Conservation (phyloP, 2,888 invertebrate genomes). For the Morpho deidamia region DNA sequence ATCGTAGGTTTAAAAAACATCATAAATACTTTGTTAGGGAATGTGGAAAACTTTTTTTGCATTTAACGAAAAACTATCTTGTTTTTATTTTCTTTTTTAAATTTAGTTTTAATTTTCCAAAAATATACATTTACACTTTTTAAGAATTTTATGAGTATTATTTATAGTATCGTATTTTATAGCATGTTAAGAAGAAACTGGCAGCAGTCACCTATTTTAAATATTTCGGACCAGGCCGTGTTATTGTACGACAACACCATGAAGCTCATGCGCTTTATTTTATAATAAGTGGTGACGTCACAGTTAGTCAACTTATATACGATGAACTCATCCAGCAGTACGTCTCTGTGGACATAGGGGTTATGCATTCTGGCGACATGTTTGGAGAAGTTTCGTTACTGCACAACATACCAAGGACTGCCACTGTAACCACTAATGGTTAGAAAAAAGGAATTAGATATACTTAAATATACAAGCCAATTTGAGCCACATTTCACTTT, state of each 20-base stretch:
- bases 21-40: too few relatives aligned
- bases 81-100: too few relatives aligned
- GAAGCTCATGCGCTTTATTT: slow-evolving; percentile 80
- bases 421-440: slow-evolving; percentile 79
- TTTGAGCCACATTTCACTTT: too few relatives aligned
- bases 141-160: too few relatives aligned
- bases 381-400: slow-evolving; percentile 83
- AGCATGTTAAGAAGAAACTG: slow-evolving; percentile 80
- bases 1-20: too few relatives aligned
- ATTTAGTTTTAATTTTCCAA: too few relatives aligned
- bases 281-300: slow-evolving; percentile 78
- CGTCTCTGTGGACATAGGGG: slow-evolving; percentile 66
- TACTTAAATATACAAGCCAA: too few relatives aligned
- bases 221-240: slow-evolving; percentile 77
- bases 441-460: slow-evolving; percentile 25
- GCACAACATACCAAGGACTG: slow-evolving; percentile 78
- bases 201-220: slow-evolving; percentile 80
- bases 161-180: neutral
- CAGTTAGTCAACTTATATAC: slow-evolving; percentile 65
- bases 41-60: too few relatives aligned
- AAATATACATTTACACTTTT: neutral
- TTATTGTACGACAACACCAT: slow-evolving; percentile 80
- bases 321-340: slow-evolving; percentile 70
- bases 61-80: too few relatives aligned
- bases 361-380: slow-evolving; percentile 77